Evolutionary conservation across 2,113 vertebrate genomes (phyloP).

Genomic region (Takifugu bimaculatus): DNA sequence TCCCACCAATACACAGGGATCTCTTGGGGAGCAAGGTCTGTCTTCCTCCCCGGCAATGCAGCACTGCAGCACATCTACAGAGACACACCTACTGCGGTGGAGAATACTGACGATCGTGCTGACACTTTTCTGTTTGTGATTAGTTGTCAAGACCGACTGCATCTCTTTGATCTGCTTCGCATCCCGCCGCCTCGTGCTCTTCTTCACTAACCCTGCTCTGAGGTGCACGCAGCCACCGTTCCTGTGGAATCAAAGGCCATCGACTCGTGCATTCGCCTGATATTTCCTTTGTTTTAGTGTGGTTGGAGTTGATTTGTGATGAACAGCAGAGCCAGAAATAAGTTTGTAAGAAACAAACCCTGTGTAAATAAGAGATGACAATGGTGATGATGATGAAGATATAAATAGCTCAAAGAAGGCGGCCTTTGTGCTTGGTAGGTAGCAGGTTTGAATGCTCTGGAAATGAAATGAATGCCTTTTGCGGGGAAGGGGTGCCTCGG

Average conservation of each 20-base stretch:
- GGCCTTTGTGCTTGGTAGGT: constrained; percentile 27
- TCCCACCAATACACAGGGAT: constrained; percentile 22
- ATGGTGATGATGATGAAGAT: constrained; percentile 10
- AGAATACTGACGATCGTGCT: constrained; percentile 1
- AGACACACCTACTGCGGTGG: constrained; percentile 7
- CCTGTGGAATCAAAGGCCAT: constrained; percentile 25
- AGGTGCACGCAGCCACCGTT: constrained; percentile 7
- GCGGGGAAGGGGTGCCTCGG: constrained; percentile 30
- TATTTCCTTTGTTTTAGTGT: constrained; percentile 9
- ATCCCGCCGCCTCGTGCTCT: constrained; percentile 8
- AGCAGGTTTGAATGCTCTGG: constrained; percentile 15
- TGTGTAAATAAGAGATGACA: constrained; percentile 9
- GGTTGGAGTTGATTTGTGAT: neutral
- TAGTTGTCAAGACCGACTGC: constrained; percentile 23
- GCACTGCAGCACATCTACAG: constrained; percentile 10
- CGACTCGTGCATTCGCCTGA: constrained; percentile 28
- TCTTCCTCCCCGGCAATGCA: constrained; percentile 23
- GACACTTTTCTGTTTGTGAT: constrained; percentile 26
- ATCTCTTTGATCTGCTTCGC: constrained; percentile 40
- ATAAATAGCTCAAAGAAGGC: constrained; percentile 20
- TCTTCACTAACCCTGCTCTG: constrained; percentile 1
- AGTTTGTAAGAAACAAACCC: neutral
- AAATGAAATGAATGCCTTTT: constrained; percentile 32
- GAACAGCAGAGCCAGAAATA: constrained; percentile 13
- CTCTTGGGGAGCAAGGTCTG: constrained; percentile 24